A percentile compares a stretch with the other conserved stretches of the same genome.
phyloP scores from a whole-genome alignment of 92 coral and sea anemone genomes.

The Parazoanthus swiftii region DNA sequence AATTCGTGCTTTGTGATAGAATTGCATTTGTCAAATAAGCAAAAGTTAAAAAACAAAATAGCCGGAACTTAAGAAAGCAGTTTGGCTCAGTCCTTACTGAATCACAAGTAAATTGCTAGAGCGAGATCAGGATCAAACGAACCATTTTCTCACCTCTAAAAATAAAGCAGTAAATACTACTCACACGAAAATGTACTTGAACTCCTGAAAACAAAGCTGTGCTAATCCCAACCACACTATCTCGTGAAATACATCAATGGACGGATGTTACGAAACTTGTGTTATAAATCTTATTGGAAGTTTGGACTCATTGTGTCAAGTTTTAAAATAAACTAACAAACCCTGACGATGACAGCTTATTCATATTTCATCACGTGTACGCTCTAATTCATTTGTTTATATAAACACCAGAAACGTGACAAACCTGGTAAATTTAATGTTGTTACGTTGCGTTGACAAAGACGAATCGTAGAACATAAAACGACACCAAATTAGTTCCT shows the following conservation, averaged over 20 bases:
- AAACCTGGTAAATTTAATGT: background rate
- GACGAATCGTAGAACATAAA: background rate
- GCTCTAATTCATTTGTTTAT: slow-evolving; percentile 10
- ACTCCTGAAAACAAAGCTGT: background rate
- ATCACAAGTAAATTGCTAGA: background rate
- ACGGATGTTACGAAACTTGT: background rate
- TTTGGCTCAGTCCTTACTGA: background rate
- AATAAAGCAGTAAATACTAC: too few relatives aligned
- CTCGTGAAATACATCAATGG: background rate
- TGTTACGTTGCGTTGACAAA: background rate
- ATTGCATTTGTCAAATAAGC: too few relatives aligned
- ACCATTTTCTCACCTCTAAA: background rate
- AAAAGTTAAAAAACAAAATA: too few relatives aligned
- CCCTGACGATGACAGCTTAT: slow-evolving; percentile 8
- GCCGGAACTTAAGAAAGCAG: background rate
- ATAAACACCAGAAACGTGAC: background rate
- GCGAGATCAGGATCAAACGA: too few relatives aligned
- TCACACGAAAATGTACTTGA: too few relatives aligned
- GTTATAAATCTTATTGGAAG: background rate
- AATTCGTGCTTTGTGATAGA: background rate
- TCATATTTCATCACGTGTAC: slow-evolving; percentile 20
- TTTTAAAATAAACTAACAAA: too few relatives aligned
- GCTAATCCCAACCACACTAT: background rate
- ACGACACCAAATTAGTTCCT: background rate
- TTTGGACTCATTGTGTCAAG: background rate